Conservation (phyloP, 1,140 invertebrate species). For the Mactra quadrangularis region DNA sequence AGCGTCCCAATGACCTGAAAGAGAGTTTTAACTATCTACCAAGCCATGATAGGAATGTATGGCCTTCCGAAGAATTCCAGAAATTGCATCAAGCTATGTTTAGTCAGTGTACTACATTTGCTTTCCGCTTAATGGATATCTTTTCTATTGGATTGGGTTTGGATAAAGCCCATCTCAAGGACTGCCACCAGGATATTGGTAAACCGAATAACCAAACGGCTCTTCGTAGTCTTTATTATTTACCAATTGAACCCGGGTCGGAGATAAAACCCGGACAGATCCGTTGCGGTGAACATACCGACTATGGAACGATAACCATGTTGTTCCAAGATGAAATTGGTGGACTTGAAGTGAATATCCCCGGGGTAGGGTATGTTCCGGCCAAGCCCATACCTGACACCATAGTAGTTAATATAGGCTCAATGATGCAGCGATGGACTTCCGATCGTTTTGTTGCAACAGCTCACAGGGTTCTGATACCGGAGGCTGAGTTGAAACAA, state of each 20-base stretch:
- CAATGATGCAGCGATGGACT: slow-evolving; percentile 62
- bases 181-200: background rate
- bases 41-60: background rate
- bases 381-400: slow-evolving; percentile 39
- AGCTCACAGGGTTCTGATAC: background rate
- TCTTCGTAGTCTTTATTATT: background rate
- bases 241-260: background rate
- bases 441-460: slow-evolving; percentile 51
- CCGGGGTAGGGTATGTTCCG: slow-evolving; percentile 38
- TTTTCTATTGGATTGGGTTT: background rate
- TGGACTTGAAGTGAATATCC: slow-evolving; percentile 80
- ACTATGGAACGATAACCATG: slow-evolving; percentile 90
- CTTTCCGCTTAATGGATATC: background rate
- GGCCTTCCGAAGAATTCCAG: background rate
- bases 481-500: background rate
- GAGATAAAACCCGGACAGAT: slow-evolving; percentile 82
- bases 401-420: slow-evolving; percentile 49
- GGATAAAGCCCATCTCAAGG: background rate
- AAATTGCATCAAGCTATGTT: background rate
- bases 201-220: background rate
- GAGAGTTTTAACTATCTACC: background rate
- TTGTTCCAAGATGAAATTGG: slow-evolving; percentile 87
- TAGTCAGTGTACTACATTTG: background rate
- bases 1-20: background rate
- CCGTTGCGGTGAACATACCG: slow-evolving; percentile 89